Percentiles rank a stretch among this genome's conserved stretches.
Conservation (phyloP, 1,140 invertebrate species). For the Tribolium castaneum region DNA sequence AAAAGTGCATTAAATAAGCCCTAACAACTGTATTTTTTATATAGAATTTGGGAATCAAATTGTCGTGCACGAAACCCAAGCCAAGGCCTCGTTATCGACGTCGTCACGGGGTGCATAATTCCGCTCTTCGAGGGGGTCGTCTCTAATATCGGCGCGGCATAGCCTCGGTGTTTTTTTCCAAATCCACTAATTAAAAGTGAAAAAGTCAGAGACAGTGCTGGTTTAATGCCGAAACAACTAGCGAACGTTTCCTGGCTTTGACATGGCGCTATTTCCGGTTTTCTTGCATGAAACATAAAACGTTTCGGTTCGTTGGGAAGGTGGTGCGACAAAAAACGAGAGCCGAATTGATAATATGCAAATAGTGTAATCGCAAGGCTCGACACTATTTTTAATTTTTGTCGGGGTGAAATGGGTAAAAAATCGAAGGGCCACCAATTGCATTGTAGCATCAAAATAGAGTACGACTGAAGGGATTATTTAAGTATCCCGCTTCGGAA, state of each 20-base stretch:
- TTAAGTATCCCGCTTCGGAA: slow-evolving; percentile 46
- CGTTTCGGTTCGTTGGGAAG: slow-evolving; percentile 13
- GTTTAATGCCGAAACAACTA: background rate
- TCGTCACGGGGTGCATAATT: background rate
- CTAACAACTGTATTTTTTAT: background rate
- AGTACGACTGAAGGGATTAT: slow-evolving; percentile 50
- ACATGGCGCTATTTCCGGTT: slow-evolving; percentile 20
- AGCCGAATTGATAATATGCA: background rate
- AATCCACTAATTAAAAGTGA: slow-evolving; percentile 23
- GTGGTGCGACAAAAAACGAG: background rate
- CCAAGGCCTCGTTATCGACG: background rate
- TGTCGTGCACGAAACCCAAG: background rate
- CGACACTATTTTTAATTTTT: background rate
- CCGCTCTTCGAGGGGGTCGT: background rate
- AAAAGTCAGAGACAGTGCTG: background rate
- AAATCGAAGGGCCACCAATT: background rate
- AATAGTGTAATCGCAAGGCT: background rate
- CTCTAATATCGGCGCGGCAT: slow-evolving; percentile 7
- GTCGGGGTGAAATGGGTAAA: background rate
- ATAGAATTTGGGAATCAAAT: background rate
- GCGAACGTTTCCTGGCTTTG: slow-evolving; percentile 18
- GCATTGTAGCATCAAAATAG: slow-evolving; percentile 32
- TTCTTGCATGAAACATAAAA: slow-evolving; percentile 21
- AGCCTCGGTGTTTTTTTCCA: slow-evolving; percentile 14
- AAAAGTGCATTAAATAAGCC: background rate